phyloP scores from a whole-genome alignment of 2,888 invertebrate genomes.

The Xanthia icteritia region DNA sequence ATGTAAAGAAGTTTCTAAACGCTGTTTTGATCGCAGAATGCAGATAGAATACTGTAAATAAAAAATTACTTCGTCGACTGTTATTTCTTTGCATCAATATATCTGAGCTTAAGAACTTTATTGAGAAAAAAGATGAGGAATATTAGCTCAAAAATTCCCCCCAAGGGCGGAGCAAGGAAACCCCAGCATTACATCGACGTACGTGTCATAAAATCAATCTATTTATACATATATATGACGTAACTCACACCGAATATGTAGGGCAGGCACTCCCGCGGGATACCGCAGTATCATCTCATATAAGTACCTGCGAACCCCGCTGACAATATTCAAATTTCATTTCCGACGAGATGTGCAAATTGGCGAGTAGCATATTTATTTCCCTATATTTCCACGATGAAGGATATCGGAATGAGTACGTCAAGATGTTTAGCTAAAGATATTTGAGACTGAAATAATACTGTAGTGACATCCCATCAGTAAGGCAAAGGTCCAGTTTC shows the following conservation, averaged over 20 bases:
- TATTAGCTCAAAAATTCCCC: background rate
- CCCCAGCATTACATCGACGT: constrained; percentile 3
- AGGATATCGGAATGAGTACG: constrained; percentile 61
- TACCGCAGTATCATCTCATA: constrained; percentile 43
- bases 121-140: background rate
- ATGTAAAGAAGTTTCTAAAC: background rate
- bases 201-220: constrained; percentile 42
- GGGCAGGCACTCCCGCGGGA: constrained; percentile 57
- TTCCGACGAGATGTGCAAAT: constrained; percentile 77
- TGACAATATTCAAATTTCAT: constrained; percentile 82
- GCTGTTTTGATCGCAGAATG: background rate
- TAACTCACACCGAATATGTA: constrained; percentile 41
- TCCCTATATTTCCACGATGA: constrained; percentile 32
- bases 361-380: constrained; percentile 77
- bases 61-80: background rate
- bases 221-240: constrained; percentile 27
- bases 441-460: constrained; percentile 9
- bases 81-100: background rate
- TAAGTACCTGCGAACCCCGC: constrained; percentile 62
- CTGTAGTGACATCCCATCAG: background rate
- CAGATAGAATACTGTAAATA: background rate
- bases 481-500: background rate
- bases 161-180: background rate
- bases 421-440: constrained; percentile 9
- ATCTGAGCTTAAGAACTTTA: background rate